Evolutionary conservation across 2,888 invertebrate species (phyloP).

Genomic region (Baccha elongata): DNA sequence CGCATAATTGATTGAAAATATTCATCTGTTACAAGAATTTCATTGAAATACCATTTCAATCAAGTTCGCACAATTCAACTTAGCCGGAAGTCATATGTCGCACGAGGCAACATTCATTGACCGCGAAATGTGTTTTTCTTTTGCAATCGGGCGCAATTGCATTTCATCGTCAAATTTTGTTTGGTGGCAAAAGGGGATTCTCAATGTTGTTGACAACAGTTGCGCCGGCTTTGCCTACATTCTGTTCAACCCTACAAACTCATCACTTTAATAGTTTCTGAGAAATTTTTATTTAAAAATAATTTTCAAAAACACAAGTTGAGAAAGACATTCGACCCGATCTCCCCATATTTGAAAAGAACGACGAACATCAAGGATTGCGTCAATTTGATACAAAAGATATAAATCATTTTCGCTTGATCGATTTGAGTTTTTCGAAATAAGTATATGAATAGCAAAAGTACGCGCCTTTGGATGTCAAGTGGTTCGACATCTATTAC

Average conservation of each 20-base stretch:
- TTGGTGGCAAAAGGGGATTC: conserved; percentile 6
- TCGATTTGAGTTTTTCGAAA: conserved; percentile 42
- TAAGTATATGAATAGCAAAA: conserved; percentile 9
- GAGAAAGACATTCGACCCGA: conserved; percentile 13
- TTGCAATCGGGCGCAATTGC: conserved; percentile 23
- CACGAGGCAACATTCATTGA: conserved; percentile 69
- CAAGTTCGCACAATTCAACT: conserved; percentile 57
- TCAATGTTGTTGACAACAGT: conserved; percentile 60
- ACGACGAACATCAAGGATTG: conserved; percentile 18
- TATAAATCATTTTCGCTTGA: conserved; percentile 29
- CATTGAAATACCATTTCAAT: conserved; percentile 43
- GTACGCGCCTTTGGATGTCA: conserved; percentile 38
- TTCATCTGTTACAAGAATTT: conserved; percentile 28
- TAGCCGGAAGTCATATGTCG: conserved; percentile 65
- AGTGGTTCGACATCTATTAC: conserved; percentile 45
- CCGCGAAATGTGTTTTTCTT: conserved; percentile 54
- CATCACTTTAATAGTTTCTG: conserved; percentile 8
- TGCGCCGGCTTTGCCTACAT: conserved; percentile 12
- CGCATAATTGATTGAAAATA: conserved; percentile 48
- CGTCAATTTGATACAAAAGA: conserved; percentile 56
- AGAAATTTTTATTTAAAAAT: conserved; percentile 48
- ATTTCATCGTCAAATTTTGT: conserved; percentile 47
- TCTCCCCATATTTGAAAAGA: not conserved
- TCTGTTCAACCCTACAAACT: not conserved
- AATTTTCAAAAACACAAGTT: conserved; percentile 28